Percentiles rank a stretch among this genome's conserved stretches.
Evolutionary conservation across 2,113 vertebrate species (phyloP).

Genomic region (Pseudorhombus dupliciocellatus): DNA sequence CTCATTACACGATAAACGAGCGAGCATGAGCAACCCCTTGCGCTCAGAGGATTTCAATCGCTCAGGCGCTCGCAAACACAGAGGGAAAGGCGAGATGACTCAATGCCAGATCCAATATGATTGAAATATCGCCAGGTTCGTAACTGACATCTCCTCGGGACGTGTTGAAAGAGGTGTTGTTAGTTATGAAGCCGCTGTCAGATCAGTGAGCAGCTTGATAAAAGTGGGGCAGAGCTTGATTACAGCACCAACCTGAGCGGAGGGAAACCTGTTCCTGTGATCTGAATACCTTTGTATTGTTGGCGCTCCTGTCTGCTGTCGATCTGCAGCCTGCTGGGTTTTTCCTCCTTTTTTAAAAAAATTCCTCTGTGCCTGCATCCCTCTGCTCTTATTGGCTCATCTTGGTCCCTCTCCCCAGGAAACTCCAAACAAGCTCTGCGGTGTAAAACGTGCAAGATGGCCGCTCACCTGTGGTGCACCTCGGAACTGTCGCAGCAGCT

Average conservation of each 20-base stretch:
- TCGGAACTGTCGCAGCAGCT: slow-evolving; percentile 89
- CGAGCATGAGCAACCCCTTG: slow-evolving; percentile 9
- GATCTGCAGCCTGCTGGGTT: slow-evolving; percentile 11
- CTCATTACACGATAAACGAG: slow-evolving; percentile 16
- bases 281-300: slow-evolving; percentile 6
- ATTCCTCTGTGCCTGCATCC: too few relatives aligned
- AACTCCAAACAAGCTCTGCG: slow-evolving; percentile 92
- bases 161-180: slow-evolving; percentile 41
- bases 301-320: background rate
- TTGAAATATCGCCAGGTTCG: slow-evolving; percentile 62
- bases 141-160: slow-evolving; percentile 41
- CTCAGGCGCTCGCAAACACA: slow-evolving; percentile 4
- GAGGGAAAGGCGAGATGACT: slow-evolving; percentile 23
- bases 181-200: slow-evolving; percentile 51
- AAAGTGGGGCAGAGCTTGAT: slow-evolving; percentile 38
- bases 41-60: slow-evolving; percentile 8
- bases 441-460: slow-evolving; percentile 90
- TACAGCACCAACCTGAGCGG: slow-evolving; percentile 27
- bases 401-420: slow-evolving; percentile 74
- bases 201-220: background rate
- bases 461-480: slow-evolving; percentile 92
- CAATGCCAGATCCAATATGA: slow-evolving; percentile 50
- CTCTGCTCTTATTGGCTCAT: slow-evolving; percentile 23
- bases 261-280: slow-evolving; percentile 25
- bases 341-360: background rate